Conservation (phyloP, 1,140 invertebrate genomes). For the Rhysida immarginata region DNA sequence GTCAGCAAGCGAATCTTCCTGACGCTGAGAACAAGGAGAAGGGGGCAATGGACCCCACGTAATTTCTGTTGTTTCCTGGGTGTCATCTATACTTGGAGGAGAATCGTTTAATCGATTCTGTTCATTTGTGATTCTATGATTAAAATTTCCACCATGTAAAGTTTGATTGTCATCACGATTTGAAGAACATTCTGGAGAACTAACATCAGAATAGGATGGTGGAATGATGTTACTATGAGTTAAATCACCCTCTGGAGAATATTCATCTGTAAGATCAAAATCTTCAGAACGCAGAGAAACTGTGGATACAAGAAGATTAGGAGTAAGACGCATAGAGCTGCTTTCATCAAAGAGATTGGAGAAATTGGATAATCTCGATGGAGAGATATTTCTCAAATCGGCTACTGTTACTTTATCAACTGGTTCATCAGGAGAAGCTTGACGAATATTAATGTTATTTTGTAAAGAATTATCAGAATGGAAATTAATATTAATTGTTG, state of each 20-base stretch:
- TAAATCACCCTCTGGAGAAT: not conserved
- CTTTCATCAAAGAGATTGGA: not conserved
- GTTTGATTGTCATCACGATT: not conserved
- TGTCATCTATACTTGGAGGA: no score
- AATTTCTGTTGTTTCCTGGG: no score
- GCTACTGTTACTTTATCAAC: constrained; percentile 18
- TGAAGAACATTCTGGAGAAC: not conserved
- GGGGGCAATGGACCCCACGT: constrained; percentile 1
- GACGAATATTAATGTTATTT: constrained; percentile 15
- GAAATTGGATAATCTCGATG: not conserved
- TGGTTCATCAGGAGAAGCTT: constrained; percentile 17
- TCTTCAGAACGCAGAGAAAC: not conserved
- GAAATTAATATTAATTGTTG: not conserved
- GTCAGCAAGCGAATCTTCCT: not conserved
- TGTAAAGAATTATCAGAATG: not conserved
- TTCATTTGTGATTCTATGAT: not conserved
- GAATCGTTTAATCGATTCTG: no score
- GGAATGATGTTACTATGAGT: not conserved
- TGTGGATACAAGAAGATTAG: not conserved
- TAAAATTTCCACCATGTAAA: not conserved
- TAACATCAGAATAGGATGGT: not conserved
- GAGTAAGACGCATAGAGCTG: not conserved
- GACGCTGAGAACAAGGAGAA: not conserved
- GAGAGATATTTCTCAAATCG: constrained; percentile 12
- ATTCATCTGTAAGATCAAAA: not conserved